phyloP scores from a whole-genome alignment of 1,140 invertebrate species.

The Delia radicum region DNA sequence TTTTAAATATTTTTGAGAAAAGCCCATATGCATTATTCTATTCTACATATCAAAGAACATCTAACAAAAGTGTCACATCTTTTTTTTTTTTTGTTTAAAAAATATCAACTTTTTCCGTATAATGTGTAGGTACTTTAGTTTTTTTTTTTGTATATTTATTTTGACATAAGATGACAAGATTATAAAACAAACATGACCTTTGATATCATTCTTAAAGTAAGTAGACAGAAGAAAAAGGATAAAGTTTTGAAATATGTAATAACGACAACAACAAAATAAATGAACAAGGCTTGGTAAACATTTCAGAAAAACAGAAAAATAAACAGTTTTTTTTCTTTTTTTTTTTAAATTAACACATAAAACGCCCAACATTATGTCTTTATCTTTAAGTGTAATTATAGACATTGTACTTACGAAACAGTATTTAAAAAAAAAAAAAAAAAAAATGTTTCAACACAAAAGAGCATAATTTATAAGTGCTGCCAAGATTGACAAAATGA shows the following conservation, averaged over 20 bases:
- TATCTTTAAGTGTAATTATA: slow-evolving; percentile 20
- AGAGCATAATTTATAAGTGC: slow-evolving; percentile 23
- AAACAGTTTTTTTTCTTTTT: slow-evolving; percentile 9
- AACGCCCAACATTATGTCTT: slow-evolving; percentile 11
- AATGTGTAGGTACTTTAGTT: not conserved
- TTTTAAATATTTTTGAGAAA: too few species aligned
- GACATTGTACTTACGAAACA: not conserved
- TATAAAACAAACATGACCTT: slow-evolving; percentile 22
- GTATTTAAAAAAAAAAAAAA: not conserved
- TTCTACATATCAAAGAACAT: too few species aligned
- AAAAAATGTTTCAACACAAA: not conserved
- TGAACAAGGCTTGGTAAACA: slow-evolving; percentile 1
- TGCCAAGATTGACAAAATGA: slow-evolving; percentile 24
- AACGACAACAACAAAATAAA: not conserved
- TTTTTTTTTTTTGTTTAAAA: too few species aligned
- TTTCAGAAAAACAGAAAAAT: not conserved
- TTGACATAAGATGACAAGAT: slow-evolving; percentile 23
- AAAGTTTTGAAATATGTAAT: not conserved
- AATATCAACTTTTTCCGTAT: too few species aligned
- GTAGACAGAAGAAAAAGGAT: not conserved
- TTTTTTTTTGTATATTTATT: not conserved
- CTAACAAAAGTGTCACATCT: too few species aligned
- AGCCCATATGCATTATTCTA: too few species aligned
- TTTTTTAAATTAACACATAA: not conserved
- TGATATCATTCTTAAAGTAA: not conserved